A percentile compares a stretch with the other conserved stretches of the same genome.
Conservation (phyloP, 2,113 vertebrate genomes). For the Piaya cayana region DNA sequence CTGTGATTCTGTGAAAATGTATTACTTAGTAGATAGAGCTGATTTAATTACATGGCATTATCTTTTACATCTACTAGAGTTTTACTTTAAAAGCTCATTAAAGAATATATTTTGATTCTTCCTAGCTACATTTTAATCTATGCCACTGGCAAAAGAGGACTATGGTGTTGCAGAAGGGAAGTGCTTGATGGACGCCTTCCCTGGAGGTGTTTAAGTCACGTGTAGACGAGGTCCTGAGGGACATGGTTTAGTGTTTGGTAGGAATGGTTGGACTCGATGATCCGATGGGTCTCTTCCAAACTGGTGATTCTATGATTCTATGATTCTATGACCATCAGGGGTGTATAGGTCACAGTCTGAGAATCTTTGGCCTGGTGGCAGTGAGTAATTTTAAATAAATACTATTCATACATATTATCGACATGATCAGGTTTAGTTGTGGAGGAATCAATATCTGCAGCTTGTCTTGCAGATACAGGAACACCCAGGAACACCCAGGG, state of each 20-base stretch:
- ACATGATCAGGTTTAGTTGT: neutral
- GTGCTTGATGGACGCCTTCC: neutral
- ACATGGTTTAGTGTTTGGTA: too few relatives aligned
- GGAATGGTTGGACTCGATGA: too few relatives aligned
- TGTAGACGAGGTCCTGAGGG: too few relatives aligned
- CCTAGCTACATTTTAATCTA: neutral
- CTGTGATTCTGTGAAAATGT: too few relatives aligned
- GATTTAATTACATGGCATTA: neutral
- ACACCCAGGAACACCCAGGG: accelerated
- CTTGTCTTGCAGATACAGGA: neutral
- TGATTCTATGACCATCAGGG: too few relatives aligned
- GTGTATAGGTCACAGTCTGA: neutral
- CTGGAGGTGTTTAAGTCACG: too few relatives aligned
- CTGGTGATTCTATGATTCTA: too few relatives aligned
- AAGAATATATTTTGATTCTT: neutral
- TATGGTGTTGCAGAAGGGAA: neutral
- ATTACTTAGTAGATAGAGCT: neutral
- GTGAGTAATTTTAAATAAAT: neutral
- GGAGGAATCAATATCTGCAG: neutral
- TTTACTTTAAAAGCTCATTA: neutral
- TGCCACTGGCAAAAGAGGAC: neutral
- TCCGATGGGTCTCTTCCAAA: too few relatives aligned
- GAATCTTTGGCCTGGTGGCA: neutral
- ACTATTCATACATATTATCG: neutral
- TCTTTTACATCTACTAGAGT: neutral